Evolutionary conservation across 2,888 invertebrate species (phyloP).

Genomic region (Phlogophora meticulosa): DNA sequence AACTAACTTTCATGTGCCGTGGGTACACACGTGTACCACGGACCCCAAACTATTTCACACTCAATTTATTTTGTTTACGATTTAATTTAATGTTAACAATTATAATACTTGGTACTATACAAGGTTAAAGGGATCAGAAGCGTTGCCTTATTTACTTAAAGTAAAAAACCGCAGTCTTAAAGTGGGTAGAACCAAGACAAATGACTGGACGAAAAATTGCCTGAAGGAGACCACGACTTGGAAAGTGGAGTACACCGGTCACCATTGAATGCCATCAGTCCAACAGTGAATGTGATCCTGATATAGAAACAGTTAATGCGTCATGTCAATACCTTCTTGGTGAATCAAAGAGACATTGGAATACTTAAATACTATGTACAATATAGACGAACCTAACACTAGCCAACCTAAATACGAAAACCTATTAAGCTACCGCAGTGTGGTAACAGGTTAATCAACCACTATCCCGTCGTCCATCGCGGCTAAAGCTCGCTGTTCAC

Average conservation of each 20-base stretch:
- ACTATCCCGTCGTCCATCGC: conserved; percentile 31
- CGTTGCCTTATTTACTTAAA: not conserved
- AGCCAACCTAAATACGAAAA: not conserved
- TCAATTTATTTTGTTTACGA: too few relatives aligned
- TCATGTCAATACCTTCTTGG: not conserved
- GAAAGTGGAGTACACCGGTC: too few relatives aligned
- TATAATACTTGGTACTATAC: too few relatives aligned
- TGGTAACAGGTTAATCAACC: conserved; percentile 41
- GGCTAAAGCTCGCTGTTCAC: conserved; percentile 41
- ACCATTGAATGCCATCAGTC: not conserved
- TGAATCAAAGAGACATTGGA: too few relatives aligned
- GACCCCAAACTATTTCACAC: too few relatives aligned
- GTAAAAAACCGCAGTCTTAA: not conserved
- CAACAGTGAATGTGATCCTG: not conserved
- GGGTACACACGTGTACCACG: too few relatives aligned
- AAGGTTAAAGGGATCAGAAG: not conserved
- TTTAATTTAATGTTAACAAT: too few relatives aligned
- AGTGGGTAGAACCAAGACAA: too few relatives aligned
- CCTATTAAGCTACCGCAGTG: conserved; percentile 4
- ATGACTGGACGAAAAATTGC: not conserved
- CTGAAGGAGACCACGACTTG: not conserved
- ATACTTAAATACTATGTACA: too few relatives aligned
- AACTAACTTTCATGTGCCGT: too few relatives aligned
- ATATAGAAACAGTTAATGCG: not conserved
- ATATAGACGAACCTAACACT: too few relatives aligned